A percentile compares a stretch with the other conserved stretches of the same genome.
Evolutionary conservation across 2,888 invertebrate genomes (phyloP).

Genomic region (Orgyia antiqua): DNA sequence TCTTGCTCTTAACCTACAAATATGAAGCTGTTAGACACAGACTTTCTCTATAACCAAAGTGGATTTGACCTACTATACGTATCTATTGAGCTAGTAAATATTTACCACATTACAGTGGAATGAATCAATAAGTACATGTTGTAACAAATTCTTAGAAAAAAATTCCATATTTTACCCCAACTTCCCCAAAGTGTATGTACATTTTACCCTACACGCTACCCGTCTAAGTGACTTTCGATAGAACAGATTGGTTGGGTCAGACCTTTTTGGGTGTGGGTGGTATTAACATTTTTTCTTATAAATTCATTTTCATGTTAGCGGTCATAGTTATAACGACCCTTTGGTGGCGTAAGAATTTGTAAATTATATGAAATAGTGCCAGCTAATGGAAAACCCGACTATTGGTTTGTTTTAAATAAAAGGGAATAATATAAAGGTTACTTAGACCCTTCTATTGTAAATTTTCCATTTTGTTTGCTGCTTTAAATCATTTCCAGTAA

Average conservation of each 20-base stretch:
- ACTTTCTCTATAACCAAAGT: no score
- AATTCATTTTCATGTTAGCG: conserved; percentile 37
- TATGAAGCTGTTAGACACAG: no score
- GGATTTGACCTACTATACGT: no score
- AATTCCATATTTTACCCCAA: conserved; percentile 10
- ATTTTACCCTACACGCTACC: no score
- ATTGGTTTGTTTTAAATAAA: neutral
- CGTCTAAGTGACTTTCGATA: conserved; percentile 70
- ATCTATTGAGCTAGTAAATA: no score
- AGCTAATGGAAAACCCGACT: conserved; percentile 5
- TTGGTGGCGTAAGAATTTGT: conserved; percentile 26
- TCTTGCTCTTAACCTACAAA: no score
- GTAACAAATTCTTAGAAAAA: conserved; percentile 7
- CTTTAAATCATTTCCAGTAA: no score
- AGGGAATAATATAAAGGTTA: no score
- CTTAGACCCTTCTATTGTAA: no score
- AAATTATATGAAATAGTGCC: conserved; percentile 27
- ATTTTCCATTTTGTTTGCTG: no score
- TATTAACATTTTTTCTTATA: conserved; percentile 63
- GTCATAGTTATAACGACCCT: conserved; percentile 18
- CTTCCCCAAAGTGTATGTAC: no score
- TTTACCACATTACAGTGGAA: no score
- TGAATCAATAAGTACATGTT: conserved; percentile 2
- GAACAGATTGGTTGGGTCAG: conserved; percentile 56
- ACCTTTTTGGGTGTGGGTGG: conserved; percentile 55